Evolutionary conservation across 2,888 invertebrate species (phyloP).

Genomic region (Ptilodon capucinus): DNA sequence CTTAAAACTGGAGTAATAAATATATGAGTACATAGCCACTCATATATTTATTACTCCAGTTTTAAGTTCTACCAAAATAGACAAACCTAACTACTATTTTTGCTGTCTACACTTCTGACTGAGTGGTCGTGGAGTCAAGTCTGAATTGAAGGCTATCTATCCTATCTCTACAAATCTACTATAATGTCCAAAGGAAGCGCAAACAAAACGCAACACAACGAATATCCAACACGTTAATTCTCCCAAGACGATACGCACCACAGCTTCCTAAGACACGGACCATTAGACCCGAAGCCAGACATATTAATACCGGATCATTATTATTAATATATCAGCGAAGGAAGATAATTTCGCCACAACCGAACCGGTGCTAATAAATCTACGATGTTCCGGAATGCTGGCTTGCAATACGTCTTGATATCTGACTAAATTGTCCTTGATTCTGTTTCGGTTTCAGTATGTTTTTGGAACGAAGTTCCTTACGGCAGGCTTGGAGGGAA

Average conservation of each 20-base stretch:
- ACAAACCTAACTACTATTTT: too few relatives aligned
- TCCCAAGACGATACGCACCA: slow-evolving; percentile 37
- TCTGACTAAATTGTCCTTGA: slow-evolving; percentile 19
- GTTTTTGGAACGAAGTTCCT: too few relatives aligned
- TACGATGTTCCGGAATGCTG: slow-evolving; percentile 31
- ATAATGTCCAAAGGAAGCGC: background rate
- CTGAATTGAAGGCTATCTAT: too few relatives aligned
- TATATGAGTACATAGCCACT: too few relatives aligned
- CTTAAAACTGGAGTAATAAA: too few relatives aligned
- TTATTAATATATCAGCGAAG: slow-evolving; percentile 62
- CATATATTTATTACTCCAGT: too few relatives aligned
- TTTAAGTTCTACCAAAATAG: too few relatives aligned
- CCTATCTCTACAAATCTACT: too few relatives aligned
- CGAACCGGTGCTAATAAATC: slow-evolving; percentile 42
- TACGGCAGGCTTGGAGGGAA: too few relatives aligned
- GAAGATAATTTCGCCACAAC: slow-evolving; percentile 46
- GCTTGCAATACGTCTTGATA: slow-evolving; percentile 35
- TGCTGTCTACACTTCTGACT: too few relatives aligned
- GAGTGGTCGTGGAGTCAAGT: too few relatives aligned
- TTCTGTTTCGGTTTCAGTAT: slow-evolving; percentile 14
- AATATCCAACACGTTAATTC: background rate
- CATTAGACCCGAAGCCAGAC: slow-evolving; percentile 53
- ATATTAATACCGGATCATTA: slow-evolving; percentile 60
- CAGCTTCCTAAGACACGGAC: slow-evolving; percentile 43
- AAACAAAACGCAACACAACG: background rate